Evolutionary conservation across 2,888 invertebrate species (phyloP).

Genomic region (Eristalinus sepulchralis): DNA sequence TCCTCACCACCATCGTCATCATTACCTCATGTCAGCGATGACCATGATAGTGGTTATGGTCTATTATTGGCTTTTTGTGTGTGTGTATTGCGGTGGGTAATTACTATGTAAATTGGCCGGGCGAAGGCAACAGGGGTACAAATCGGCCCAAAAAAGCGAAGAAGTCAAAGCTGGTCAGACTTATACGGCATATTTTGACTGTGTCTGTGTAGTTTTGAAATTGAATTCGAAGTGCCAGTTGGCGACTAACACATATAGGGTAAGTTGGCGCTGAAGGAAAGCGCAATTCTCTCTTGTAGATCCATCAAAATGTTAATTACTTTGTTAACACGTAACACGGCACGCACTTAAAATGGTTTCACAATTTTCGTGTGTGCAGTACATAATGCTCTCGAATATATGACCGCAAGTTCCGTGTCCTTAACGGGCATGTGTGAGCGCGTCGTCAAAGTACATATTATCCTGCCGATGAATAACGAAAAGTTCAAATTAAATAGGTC

Average conservation of each 20-base stretch:
- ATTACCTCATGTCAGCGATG: slow-evolving; percentile 26
- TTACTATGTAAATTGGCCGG: slow-evolving; percentile 62
- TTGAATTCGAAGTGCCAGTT: not conserved
- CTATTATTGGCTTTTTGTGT: slow-evolving; percentile 50
- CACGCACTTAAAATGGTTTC: slow-evolving; percentile 45
- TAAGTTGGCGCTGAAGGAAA: not conserved
- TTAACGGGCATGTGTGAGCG: not conserved
- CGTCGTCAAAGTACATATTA: slow-evolving; percentile 45
- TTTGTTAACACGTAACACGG: slow-evolving; percentile 65
- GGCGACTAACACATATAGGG: too few relatives aligned
- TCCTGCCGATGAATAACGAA: slow-evolving; percentile 65
- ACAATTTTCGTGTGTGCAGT: slow-evolving; percentile 29
- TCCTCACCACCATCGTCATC: not conserved
- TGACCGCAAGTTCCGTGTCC: not conserved
- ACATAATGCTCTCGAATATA: not conserved
- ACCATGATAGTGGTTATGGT: slow-evolving; percentile 60
- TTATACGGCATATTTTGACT: not conserved
- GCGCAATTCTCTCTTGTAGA: slow-evolving; percentile 7
- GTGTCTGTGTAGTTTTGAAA: not conserved
- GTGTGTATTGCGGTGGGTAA: slow-evolving; percentile 45
- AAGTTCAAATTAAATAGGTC: slow-evolving; percentile 67
- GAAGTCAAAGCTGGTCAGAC: slow-evolving; percentile 19
- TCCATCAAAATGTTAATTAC: slow-evolving; percentile 50
- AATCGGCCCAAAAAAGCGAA: slow-evolving; percentile 18
- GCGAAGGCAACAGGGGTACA: not conserved